These are phyloP conservation scores for Trichomycterus rosablanca DNA, from an alignment of 2,113 vertebrate species.

Conservation along the genomic window DNA sequence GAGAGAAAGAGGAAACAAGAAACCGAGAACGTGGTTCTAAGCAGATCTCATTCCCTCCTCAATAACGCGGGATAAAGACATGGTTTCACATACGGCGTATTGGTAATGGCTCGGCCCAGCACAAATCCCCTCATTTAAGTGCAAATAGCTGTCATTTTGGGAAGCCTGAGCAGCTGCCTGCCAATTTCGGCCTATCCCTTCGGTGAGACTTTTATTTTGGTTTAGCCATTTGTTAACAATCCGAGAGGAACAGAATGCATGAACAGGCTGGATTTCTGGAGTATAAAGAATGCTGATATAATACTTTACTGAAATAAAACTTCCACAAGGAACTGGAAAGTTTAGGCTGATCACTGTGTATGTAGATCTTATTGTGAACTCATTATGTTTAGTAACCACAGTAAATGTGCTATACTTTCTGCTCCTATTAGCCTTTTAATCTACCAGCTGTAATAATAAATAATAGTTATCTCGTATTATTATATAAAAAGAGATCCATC, in stretches of 20 bases:
- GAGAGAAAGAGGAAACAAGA: slow-evolving; percentile 15
- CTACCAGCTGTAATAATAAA: slow-evolving; percentile 23
- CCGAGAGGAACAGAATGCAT: background rate
- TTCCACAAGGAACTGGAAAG: background rate
- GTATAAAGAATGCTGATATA: background rate
- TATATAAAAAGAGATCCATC: background rate
- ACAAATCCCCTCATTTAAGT: slow-evolving; percentile 94
- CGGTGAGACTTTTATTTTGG: slow-evolving; percentile 40
- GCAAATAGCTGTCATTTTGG: slow-evolving; percentile 82
- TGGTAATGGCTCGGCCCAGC: slow-evolving; percentile 83
- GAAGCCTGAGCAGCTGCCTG: slow-evolving; percentile 59
- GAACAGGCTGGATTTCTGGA: slow-evolving; percentile 6
- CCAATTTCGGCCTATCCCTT: slow-evolving; percentile 59
- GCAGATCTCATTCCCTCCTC: slow-evolving; percentile 83
- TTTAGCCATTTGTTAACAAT: slow-evolving; percentile 29
- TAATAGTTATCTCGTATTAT: slow-evolving; percentile 22
- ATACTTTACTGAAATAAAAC: too few species aligned
- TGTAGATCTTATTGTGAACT: background rate
- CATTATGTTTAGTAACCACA: slow-evolving; percentile 17
- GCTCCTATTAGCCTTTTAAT: slow-evolving; percentile 23
- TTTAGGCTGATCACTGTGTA: slow-evolving; percentile 3
- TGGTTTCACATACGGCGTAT: slow-evolving; percentile 88
- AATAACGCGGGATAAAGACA: slow-evolving; percentile 87
- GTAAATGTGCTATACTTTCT: slow-evolving; percentile 15
- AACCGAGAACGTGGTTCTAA: slow-evolving; percentile 79